These are phyloP conservation scores for Thermophis baileyi DNA, from an alignment of 2,113 vertebrate species.

Conservation along the genomic window DNA sequence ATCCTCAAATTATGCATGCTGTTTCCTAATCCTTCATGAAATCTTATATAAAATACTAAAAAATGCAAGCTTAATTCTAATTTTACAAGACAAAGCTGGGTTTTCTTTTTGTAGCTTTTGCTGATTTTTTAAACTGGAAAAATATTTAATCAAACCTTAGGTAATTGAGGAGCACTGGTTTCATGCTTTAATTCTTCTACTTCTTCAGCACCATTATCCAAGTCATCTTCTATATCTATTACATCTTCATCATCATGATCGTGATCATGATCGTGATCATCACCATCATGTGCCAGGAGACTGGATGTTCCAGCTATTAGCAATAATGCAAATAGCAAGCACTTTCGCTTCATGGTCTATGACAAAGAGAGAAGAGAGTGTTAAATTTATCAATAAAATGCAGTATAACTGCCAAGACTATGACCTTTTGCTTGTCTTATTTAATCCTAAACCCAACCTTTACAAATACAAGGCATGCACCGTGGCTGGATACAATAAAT, in stretches of 20 bases:
- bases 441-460: not conserved
- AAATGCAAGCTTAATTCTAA: not conserved
- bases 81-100: not conserved
- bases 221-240: slow-evolving; percentile 79
- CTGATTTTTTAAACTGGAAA: not conserved
- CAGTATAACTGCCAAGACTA: not conserved
- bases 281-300: slow-evolving; percentile 65
- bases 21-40: not conserved
- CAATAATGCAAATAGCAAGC: slow-evolving; percentile 75
- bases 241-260: slow-evolving; percentile 77
- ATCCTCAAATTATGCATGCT: not conserved
- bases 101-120: not conserved
- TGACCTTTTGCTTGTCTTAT: not conserved
- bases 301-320: slow-evolving; percentile 70
- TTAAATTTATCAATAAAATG: rapidly evolving
- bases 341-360: slow-evolving; percentile 86
- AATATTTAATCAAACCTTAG: slow-evolving; percentile 77
- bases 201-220: slow-evolving; percentile 76
- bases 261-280: slow-evolving; percentile 66
- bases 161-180: slow-evolving; percentile 63
- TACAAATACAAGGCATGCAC: not conserved
- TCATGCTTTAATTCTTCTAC: slow-evolving; percentile 72
- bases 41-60: not conserved
- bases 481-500: not conserved
- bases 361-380: not conserved